Conservation (phyloP, 2,113 vertebrate species). For the Sander lucioperca region DNA sequence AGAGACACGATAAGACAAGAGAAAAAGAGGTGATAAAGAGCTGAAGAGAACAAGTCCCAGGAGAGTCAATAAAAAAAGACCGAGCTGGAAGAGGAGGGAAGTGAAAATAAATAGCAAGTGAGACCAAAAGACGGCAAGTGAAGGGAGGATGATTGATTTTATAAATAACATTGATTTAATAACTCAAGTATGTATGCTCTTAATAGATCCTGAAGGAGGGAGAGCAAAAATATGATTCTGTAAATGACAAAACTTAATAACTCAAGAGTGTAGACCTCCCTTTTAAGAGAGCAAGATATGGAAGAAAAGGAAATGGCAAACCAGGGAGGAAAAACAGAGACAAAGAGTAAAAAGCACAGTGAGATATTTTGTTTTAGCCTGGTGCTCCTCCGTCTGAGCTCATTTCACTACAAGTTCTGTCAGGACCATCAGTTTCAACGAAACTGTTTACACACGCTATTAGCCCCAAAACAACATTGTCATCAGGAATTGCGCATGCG, state of each 20-base stretch:
- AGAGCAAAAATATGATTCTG: neutral
- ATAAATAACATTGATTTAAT: conserved; percentile 65
- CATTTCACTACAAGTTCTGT: conserved; percentile 61
- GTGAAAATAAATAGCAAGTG: conserved; percentile 53
- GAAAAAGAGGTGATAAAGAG: conserved; percentile 65
- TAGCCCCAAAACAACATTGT: conserved; percentile 62
- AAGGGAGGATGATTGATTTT: conserved; percentile 62
- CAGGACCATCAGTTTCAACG: conserved; percentile 58
- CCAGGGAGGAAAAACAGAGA: neutral
- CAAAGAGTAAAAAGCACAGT: conserved; percentile 3
- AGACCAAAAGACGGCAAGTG: conserved; percentile 44
- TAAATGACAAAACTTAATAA: conserved; percentile 31
- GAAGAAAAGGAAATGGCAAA: conserved; percentile 9
- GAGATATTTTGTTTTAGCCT: conserved; percentile 36
- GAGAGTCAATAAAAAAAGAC: conserved; percentile 66
- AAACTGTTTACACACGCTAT: conserved; percentile 55
- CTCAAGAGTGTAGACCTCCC: neutral
- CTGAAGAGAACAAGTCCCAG: conserved; percentile 66
- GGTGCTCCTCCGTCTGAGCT: conserved; percentile 50
- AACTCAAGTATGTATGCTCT: conserved; percentile 51
- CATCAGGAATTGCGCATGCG: conserved; percentile 45
- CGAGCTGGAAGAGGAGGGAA: conserved; percentile 28
- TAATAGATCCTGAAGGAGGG: conserved; percentile 15
- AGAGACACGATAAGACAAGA: conserved; percentile 71
- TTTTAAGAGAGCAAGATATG: conserved; percentile 5